Evolutionary conservation across 1,140 invertebrate species (phyloP).

Genomic region (Trichoplusia ni): DNA sequence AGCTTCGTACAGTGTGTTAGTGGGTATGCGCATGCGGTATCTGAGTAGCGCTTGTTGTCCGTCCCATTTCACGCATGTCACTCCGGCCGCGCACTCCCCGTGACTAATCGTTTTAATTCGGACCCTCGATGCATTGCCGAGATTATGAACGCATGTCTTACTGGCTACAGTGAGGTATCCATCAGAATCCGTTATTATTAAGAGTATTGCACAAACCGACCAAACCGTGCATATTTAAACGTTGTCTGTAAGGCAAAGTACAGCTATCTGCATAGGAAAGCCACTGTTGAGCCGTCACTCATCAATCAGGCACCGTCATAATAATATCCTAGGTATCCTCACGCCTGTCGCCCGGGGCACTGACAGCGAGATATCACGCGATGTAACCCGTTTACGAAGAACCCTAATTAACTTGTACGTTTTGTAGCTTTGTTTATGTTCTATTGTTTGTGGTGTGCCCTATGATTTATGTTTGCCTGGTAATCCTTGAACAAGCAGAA

Average conservation of each 20-base stretch:
- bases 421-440: slow-evolving; percentile 8
- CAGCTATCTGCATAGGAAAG: background rate
- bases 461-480: slow-evolving; percentile 19
- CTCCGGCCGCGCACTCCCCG: slow-evolving; percentile 4
- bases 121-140: background rate
- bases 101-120: slow-evolving; percentile 21
- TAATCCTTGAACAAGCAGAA: slow-evolving; percentile 7
- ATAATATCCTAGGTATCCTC: too few species aligned
- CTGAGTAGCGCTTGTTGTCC: too few species aligned
- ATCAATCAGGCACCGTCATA: slow-evolving; percentile 26
- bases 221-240: too few species aligned
- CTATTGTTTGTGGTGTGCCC: background rate
- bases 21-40: too few species aligned
- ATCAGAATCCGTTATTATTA: too few species aligned
- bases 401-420: slow-evolving; percentile 16
- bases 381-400: slow-evolving; percentile 34
- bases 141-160: slow-evolving; percentile 15
- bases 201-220: too few species aligned
- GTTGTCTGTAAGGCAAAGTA: too few species aligned
- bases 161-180: background rate
- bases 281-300: slow-evolving; percentile 16
- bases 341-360: slow-evolving; percentile 42
- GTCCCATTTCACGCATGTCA: slow-evolving; percentile 44
- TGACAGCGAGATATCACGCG: slow-evolving; percentile 27
- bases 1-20: background rate